These are phyloP conservation scores for Semnornis frantzii DNA, from an alignment of 2,113 vertebrate genomes.

Conservation along the genomic window DNA sequence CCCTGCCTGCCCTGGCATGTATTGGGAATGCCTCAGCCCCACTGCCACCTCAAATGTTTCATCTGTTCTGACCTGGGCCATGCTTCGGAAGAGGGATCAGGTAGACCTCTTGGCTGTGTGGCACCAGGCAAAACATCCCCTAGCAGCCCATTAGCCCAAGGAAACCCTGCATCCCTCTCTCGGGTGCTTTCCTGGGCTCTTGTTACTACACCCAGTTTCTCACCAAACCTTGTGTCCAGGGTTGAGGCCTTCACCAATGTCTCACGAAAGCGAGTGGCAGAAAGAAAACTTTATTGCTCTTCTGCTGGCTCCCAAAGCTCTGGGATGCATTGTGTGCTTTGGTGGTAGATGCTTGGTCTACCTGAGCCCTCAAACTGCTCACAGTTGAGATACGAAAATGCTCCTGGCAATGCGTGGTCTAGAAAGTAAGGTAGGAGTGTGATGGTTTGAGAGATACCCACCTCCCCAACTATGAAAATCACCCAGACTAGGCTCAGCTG, in stretches of 20 bases:
- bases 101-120: neutral
- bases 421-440: neutral
- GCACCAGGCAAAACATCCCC: neutral
- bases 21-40: neutral
- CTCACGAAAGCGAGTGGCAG: neutral
- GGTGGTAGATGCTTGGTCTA: neutral
- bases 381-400: neutral
- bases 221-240: neutral
- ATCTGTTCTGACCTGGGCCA: neutral
- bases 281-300: neutral
- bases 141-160: neutral
- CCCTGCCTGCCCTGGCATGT: fast-evolving
- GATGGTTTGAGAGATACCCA: too few relatives aligned
- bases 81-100: neutral
- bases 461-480: too few relatives aligned
- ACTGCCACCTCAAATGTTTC: neutral
- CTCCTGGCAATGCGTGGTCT: too few relatives aligned
- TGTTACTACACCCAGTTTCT: neutral
- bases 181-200: neutral
- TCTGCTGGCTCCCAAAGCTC: neutral
- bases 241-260: neutral
- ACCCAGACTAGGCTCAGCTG: too few relatives aligned
- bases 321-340: neutral
- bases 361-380: too few relatives aligned
- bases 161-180: neutral